Conservation (phyloP, 1,140 invertebrate species). For the Cotesia typhae region DNA sequence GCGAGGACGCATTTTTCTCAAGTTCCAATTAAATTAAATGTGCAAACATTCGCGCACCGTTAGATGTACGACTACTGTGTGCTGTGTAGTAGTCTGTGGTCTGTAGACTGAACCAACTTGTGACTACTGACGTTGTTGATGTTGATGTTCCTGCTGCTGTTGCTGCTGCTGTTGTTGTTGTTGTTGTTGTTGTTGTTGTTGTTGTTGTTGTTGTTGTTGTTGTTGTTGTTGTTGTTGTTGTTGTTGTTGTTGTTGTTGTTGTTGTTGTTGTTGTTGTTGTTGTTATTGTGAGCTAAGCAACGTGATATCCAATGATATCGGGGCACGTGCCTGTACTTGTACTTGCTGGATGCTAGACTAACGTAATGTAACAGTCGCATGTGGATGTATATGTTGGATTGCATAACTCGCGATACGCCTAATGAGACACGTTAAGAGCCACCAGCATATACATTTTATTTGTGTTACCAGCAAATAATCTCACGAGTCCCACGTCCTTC, state of each 20-base stretch:
- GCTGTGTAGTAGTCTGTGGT: no score
- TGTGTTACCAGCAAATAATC: background rate
- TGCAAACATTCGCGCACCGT: slow-evolving; percentile 15
- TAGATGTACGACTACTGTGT: background rate
- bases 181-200: background rate
- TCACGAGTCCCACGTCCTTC: slow-evolving; percentile 6
- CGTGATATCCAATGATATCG: slow-evolving; percentile 2
- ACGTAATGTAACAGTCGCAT: background rate
- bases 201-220: background rate
- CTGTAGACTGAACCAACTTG: no score
- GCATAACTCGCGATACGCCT: slow-evolving; percentile 21
- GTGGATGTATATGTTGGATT: background rate
- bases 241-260: no score
- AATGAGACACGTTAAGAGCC: slow-evolving; percentile 30
- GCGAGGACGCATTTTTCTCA: background rate
- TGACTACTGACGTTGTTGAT: no score
- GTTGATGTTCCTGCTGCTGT: no score
- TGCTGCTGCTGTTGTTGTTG: no score
- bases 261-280: no score
- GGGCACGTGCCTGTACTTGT: slow-evolving; percentile 4
- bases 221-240: no score
- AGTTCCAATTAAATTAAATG: slow-evolving; percentile 9
- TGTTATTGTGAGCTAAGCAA: background rate
- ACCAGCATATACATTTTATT: background rate
- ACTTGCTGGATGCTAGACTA: no score